Evolutionary conservation across 1,140 invertebrate genomes (phyloP), one percentile per base, ranked within the genome.

Genomic region (Whitmania pigra): DNA sequence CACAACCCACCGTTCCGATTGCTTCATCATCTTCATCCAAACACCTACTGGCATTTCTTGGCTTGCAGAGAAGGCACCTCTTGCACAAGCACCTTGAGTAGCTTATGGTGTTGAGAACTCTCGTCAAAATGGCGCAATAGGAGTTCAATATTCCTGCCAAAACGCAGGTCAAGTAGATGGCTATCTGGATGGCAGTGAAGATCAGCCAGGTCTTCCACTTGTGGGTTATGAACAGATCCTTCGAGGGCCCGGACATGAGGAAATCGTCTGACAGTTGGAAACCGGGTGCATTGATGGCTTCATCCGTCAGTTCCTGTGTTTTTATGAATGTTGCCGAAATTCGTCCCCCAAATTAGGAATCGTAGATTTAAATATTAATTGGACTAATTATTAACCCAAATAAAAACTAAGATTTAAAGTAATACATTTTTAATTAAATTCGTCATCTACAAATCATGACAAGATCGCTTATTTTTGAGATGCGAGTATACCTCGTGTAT

Each of bases 231-330:
- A 63, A 63, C 5, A 63, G 22, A 13, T 63, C 57, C 29, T 63
- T 63, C 15, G 57, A 63, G 2, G 57, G 57, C 22, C 57, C 57
- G 15, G 57, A 22, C 57, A 63, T 63, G 6, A 63, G 29, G 15
- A 63, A 63, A 13, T 63, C 57, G 22, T 63, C 29, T n/a, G 57
- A 15, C 22, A 63, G 57, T 13, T 63, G 57, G 57, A 63, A 63
- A 13, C 57, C 57, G 9, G 57, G 22, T 31, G 57, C 22, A 3
- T 18, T 22, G 18, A 63, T 63, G 3, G 22, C 0, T 15, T 63
- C 57, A 15, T 63, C 57, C 20, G 57, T 63, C 57, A 63, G 57
- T 63, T 63, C 57, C 57, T 63, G 57, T 22, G n/a, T 31, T 25
- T 2, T 22, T 25, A 1, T 17, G 29, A n/a, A 15, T 63, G 9